Base-by-base conservation (phyloP, 2,888 invertebrate genomes). In the Arctia plantaginis region DNA sequence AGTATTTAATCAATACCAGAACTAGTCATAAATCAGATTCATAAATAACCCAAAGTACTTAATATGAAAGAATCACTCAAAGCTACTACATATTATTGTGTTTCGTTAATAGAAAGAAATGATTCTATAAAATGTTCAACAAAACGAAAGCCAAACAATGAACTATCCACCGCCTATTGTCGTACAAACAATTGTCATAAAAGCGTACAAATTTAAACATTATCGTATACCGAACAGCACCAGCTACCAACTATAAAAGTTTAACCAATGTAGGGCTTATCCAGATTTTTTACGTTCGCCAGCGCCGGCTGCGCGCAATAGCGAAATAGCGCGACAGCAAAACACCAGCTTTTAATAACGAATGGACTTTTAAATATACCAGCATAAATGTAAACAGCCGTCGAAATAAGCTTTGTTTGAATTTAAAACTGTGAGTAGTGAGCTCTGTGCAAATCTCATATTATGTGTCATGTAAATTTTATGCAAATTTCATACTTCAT, bases 351-450 rank as follows among this genome's bases (percentile, higher is more conserved):
- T 82, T 76, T 81, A 81, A 80, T 80, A 85, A 84, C 79, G 77
- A 83, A 86, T 86, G 86, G 82, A 72, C 71, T 76, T 85, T 85
- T 82, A 82, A 85, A 85, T 68, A 73, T 73, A 85, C 71, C 72
- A 64, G 79, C 73, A 84, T 82, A 77, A 82, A 85, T 80, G 81
- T 79, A 82, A 82, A 82, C 81, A 82, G 79, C 77, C 75, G 77
- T 75, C 66, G 77, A 74, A 80, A 82, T 73, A 69, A 67, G 79
- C 85, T 78, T 81, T 82, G 76, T 76, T 73, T 70, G 69, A 75
- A 55, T 27, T 44, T 47, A 33, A 65, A 51, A 39, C 35, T 44
- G 73, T 44, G 23, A 23, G n/a, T 27, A 13, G 20, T 47, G 39
- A 71, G 65, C 51, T 65, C 47, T 27, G 65, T 35, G 62, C 3